Evolutionary conservation across 2,797 vertebrate genomes (phyloP).

Genomic region (Peromyscus melanophrys): DNA sequence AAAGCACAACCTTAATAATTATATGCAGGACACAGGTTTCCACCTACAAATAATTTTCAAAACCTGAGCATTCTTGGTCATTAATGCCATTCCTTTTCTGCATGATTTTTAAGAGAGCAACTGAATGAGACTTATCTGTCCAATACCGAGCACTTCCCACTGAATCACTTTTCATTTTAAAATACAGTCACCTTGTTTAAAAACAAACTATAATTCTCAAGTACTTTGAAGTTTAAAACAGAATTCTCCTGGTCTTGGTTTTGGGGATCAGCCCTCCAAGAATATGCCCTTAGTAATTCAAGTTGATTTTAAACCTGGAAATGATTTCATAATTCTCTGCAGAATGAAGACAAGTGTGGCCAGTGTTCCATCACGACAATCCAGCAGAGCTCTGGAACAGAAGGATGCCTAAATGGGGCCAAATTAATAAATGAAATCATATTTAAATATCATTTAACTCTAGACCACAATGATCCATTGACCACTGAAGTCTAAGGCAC

Average conservation of each 20-base stretch:
- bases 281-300: neutral
- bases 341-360: neutral
- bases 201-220: slow-evolving; percentile 41
- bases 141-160: neutral
- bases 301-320: slow-evolving; percentile 49
- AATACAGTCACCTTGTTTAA: neutral
- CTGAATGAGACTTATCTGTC: slow-evolving; percentile 37
- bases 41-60: slow-evolving; percentile 3
- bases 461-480: slow-evolving; percentile 56
- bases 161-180: slow-evolving; percentile 14
- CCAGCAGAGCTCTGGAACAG: slow-evolving; percentile 40
- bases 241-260: neutral
- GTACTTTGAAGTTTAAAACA: neutral
- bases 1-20: neutral
- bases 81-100: slow-evolving; percentile 26
- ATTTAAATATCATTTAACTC: slow-evolving; percentile 62
- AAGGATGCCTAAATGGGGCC: neutral
- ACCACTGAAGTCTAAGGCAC: slow-evolving; percentile 48
- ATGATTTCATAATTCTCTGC: neutral
- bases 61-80: neutral
- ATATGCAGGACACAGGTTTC: slow-evolving; percentile 4
- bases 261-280: neutral
- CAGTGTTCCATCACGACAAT: slow-evolving; percentile 35
- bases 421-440: slow-evolving; percentile 54
- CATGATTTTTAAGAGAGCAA: neutral